Evolutionary conservation across 2,888 invertebrate species (phyloP), one percentile per base, ranked within the genome.

Genomic region (Drosophila tanythrix): DNA sequence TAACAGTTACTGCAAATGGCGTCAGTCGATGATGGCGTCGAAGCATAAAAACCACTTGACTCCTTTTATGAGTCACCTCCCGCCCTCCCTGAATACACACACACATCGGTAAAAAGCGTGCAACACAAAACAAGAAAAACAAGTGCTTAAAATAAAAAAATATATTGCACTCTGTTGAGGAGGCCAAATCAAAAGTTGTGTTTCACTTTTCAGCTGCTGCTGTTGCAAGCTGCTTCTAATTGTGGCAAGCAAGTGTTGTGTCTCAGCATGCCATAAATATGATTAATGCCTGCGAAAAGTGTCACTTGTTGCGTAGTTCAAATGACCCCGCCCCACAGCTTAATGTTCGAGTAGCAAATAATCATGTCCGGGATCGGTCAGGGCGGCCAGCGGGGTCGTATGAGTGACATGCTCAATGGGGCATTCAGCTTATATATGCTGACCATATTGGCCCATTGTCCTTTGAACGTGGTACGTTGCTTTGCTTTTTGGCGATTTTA

Each of bases 281-380:
- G 91, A 91, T 90, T 90, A 88, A 90, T 90, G 91, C 83, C 81
- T 82, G 89, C 76, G 84, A 91, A 91, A 91, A 91, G 89, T 89
- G 86, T 91, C 91, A 91, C 92, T 91, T 88, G 88, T 88, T 88
- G 88, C 90, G 76, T 76, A 74, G 76, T 59, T 66, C 55, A 65
- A 62, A 35, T n/a, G 29, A 46, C 46, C 46, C 51, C 56, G 15
- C 40, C 62, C 33, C 27, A 66, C 48, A 62, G 85, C 73, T 83
- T 86, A 85, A 88, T 90, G 87, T 87, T 82, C 83, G 89, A 90
- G 89, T 82, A 90, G 86, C 89, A 87, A 87, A 87, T 87, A 87
- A 87, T 87, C 90, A 87, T 90, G 83, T 88, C 87, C 86, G 77
- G 52, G 64, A 61, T 61, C 46, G 58, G 29, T 38, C 35, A 57